These are phyloP conservation scores for Magallana gigas DNA, from an alignment of 1,140 invertebrate genomes.

Conservation along the genomic window DNA sequence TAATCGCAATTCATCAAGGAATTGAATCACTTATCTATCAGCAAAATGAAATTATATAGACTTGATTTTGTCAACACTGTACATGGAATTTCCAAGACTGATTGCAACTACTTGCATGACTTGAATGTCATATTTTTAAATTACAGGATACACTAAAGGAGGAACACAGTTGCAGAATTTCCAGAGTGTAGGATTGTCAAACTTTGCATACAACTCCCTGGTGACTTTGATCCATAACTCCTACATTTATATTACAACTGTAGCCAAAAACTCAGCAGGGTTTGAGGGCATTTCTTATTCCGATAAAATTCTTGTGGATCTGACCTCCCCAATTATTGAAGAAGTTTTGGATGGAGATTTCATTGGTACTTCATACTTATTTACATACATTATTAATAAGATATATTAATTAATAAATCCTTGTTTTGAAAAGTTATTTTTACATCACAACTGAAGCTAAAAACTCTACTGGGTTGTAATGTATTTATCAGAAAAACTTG, in stretches of 20 bases:
- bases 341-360: slow-evolving; percentile 56
- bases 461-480: too few species aligned
- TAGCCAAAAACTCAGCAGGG: slow-evolving; percentile 63
- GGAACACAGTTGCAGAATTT: slow-evolving; percentile 60
- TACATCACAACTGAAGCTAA: too few species aligned
- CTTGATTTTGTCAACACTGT: too few species aligned
- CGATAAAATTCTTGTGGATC: slow-evolving; percentile 55
- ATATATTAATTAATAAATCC: too few species aligned
- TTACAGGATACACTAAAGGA: slow-evolving; percentile 57
- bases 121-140: not conserved
- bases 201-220: slow-evolving; percentile 48
- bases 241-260: slow-evolving; percentile 57
- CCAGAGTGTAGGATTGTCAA: slow-evolving; percentile 55
- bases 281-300: slow-evolving; percentile 53
- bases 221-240: slow-evolving; percentile 54
- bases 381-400: too few species aligned
- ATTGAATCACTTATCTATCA: too few species aligned
- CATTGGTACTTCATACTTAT: not conserved
- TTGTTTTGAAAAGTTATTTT: too few species aligned
- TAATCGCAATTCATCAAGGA: not conserved
- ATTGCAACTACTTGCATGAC: too few species aligned
- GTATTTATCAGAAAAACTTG: too few species aligned
- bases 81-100: too few species aligned
- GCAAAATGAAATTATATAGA: too few species aligned
- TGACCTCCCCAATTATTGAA: slow-evolving; percentile 58